phyloP scores from a whole-genome alignment of 2,888 invertebrate species.

The Parnassius mnemosyne region DNA sequence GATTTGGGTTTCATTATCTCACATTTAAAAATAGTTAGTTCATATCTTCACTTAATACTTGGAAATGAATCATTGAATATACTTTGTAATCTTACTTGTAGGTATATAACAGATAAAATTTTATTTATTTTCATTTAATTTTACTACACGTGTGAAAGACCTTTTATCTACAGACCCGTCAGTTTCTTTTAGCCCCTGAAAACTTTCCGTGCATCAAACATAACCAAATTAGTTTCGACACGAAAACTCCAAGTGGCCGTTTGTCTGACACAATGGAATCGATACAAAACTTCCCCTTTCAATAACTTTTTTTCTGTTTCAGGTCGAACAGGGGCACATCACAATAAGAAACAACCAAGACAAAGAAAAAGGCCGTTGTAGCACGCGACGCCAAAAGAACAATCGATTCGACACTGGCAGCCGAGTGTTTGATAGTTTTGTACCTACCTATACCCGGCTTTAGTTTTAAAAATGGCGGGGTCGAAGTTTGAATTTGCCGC shows the following conservation, averaged over 20 bases:
- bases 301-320: slow-evolving; percentile 72
- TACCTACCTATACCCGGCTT: slow-evolving; percentile 13
- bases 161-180: slow-evolving; percentile 46
- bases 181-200: slow-evolving; percentile 59
- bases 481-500: slow-evolving; percentile 42
- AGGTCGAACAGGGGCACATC: slow-evolving; percentile 56
- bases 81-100: too few species aligned
- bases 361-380: slow-evolving; percentile 38
- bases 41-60: too few species aligned
- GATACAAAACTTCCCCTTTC: slow-evolving; percentile 65
- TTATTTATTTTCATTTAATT: not conserved
- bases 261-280: slow-evolving; percentile 74
- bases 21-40: too few species aligned
- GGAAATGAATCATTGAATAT: too few species aligned
- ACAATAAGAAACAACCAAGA: slow-evolving; percentile 55
- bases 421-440: slow-evolving; percentile 25
- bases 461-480: slow-evolving; percentile 40
- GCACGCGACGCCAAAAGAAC: slow-evolving; percentile 55
- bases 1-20: too few species aligned
- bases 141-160: not conserved
- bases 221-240: slow-evolving; percentile 79
- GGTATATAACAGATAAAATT: too few species aligned
- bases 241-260: slow-evolving; percentile 68
- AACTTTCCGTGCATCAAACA: slow-evolving; percentile 65
- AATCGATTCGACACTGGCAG: slow-evolving; percentile 50